A percentile compares a stretch with the other conserved stretches of the same genome.
phyloP scores from a whole-genome alignment of 2,797 vertebrate genomes.

The Pangasius macronema region DNA sequence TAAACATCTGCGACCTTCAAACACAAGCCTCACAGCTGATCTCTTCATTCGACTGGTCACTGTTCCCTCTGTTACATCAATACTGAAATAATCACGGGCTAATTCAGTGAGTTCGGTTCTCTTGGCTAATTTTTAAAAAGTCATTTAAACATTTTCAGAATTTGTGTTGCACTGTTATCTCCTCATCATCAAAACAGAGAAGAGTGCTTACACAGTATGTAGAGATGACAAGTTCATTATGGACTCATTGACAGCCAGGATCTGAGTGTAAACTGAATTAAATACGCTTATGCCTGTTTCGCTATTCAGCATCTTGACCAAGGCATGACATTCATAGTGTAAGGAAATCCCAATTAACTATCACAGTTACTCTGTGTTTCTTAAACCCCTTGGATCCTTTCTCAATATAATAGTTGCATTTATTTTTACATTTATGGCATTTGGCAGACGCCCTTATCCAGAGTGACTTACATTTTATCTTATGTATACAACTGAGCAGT shows the following conservation, averaged over 20 bases:
- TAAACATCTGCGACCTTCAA: background rate
- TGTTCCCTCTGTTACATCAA: background rate
- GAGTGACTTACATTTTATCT: too few species aligned
- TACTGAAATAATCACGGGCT: background rate
- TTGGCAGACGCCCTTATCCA: too few species aligned
- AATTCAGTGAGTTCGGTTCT: background rate
- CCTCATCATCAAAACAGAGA: background rate
- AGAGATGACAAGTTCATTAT: background rate
- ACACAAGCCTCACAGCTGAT: background rate
- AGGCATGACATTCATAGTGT: background rate
- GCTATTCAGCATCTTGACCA: background rate
- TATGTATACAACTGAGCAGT: too few species aligned
- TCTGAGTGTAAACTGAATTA: background rate
- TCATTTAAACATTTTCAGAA: background rate
- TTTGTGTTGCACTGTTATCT: background rate
- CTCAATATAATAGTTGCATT: background rate
- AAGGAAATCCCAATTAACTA: background rate
- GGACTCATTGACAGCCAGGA: background rate
- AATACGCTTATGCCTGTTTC: background rate
- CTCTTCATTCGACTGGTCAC: background rate
- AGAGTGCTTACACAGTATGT: background rate
- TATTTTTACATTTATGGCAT: too few species aligned
- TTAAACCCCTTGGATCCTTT: background rate
- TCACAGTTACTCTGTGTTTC: background rate
- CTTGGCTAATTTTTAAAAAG: background rate